These are phyloP conservation scores for Craterocephalus amniculus DNA, from an alignment of 2,797 vertebrate genomes.

Conservation along the genomic window DNA sequence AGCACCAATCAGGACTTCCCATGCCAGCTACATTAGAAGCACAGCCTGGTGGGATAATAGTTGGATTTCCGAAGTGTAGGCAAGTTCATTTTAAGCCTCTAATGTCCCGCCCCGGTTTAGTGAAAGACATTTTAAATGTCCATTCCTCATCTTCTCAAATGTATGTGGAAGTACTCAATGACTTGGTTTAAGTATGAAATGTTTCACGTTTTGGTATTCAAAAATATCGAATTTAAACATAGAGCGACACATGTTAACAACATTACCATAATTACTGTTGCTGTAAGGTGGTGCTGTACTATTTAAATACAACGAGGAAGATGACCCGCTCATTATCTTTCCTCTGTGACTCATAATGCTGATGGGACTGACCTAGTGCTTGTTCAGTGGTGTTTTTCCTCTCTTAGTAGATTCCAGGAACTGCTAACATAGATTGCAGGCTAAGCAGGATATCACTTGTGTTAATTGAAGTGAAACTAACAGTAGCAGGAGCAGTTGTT, in stretches of 20 bases:
- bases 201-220: no score
- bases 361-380: neutral
- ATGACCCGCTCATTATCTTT: neutral
- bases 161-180: no score
- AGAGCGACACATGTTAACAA: no score
- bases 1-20: neutral
- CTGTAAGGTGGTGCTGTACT: neutral
- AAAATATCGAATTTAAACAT: no score
- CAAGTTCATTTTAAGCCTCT: conserved; percentile 6
- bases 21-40: neutral
- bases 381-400: neutral
- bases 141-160: no score
- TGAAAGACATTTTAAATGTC: no score
- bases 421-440: no score
- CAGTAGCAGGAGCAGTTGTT: no score
- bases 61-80: neutral
- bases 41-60: neutral
- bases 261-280: no score
- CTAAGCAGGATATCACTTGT: no score
- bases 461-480: no score
- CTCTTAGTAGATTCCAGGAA: neutral
- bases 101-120: neutral
- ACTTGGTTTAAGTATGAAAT: no score
- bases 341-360: neutral
- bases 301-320: neutral